phyloP scores from a whole-genome alignment of 2,113 vertebrate genomes.

The Pagrus major region DNA sequence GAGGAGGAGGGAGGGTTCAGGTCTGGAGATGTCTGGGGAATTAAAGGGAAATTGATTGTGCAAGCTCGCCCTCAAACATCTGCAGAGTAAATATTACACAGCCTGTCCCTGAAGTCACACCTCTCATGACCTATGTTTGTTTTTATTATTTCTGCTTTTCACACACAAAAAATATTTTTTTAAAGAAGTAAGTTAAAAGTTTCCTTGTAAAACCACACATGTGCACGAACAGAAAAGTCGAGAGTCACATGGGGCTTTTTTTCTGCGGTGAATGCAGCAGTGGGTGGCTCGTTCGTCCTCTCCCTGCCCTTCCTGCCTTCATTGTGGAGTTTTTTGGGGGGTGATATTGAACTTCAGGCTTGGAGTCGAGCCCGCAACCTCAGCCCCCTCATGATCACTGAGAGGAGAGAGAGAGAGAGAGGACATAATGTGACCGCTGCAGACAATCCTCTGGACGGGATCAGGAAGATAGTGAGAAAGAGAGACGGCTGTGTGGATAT shows the following conservation, averaged over 20 bases:
- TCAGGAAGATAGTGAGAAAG: constrained; percentile 52
- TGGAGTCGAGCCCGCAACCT: constrained; percentile 76
- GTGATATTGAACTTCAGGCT: constrained; percentile 79
- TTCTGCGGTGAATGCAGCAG: constrained; percentile 74
- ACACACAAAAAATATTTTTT: too few relatives aligned
- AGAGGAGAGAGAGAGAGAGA: constrained; percentile 36
- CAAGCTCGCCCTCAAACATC: constrained; percentile 80
- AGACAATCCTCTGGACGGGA: constrained; percentile 78
- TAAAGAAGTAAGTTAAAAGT: constrained; percentile 40
- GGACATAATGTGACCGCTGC: constrained; percentile 69
- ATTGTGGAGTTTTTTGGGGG: constrained; percentile 73
- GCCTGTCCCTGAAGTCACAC: constrained; percentile 55
- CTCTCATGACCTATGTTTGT: too few relatives aligned
- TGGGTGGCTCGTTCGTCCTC: constrained; percentile 80
- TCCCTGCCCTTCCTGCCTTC: constrained; percentile 80
- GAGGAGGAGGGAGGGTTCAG: constrained; percentile 6
- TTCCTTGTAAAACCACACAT: constrained; percentile 40
- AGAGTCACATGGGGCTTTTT: constrained; percentile 59
- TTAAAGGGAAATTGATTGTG: constrained; percentile 80
- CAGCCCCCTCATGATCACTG: constrained; percentile 64
- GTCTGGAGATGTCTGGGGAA: constrained; percentile 64
- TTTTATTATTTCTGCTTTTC: too few relatives aligned
- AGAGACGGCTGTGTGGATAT: constrained; percentile 21
- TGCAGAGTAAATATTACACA: constrained; percentile 74
- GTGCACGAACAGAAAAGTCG: neutral